Percentiles rank a stretch among this genome's conserved stretches.
Evolutionary conservation across 1,140 invertebrate species (phyloP).

Genomic region (Telenomus remus): DNA sequence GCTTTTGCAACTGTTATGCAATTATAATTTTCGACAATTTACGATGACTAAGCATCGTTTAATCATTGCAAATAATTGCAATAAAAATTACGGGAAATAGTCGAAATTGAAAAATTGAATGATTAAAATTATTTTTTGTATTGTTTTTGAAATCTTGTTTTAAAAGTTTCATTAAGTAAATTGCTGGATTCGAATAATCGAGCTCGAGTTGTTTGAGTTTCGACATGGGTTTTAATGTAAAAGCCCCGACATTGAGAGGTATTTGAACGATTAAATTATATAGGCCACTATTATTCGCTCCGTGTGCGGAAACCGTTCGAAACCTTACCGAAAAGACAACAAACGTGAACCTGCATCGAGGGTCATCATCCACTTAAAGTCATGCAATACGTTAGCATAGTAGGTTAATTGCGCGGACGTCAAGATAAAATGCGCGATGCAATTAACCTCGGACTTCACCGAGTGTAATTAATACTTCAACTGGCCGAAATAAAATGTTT

Average conservation of each 20-base stretch:
- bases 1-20: too few relatives aligned
- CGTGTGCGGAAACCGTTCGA: constrained; percentile 6
- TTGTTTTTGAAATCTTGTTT: too few relatives aligned
- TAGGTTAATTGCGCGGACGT: constrained; percentile 43
- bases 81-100: too few relatives aligned
- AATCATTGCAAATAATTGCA: too few relatives aligned
- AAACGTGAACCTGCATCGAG: constrained; percentile 22
- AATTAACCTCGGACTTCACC: constrained; percentile 31
- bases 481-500: constrained; percentile 2
- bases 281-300: constrained; percentile 27
- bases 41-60: too few relatives aligned
- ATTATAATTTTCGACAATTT: too few relatives aligned
- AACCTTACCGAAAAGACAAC: constrained; percentile 30
- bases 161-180: too few relatives aligned
- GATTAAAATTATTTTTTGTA: too few relatives aligned
- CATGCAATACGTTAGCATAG: constrained; percentile 32
- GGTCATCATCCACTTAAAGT: constrained; percentile 22
- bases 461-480: constrained; percentile 32
- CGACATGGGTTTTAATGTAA: too few relatives aligned
- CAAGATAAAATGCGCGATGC: constrained; percentile 25
- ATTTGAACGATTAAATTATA: constrained; percentile 7
- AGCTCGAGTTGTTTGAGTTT: too few relatives aligned
- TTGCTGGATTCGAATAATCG: too few relatives aligned
- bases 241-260: background rate
- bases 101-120: too few relatives aligned